Evolutionary conservation across 2,113 vertebrate genomes (phyloP), one percentile per base, ranked within the genome.

Genomic region (Phaetusa simplex): DNA sequence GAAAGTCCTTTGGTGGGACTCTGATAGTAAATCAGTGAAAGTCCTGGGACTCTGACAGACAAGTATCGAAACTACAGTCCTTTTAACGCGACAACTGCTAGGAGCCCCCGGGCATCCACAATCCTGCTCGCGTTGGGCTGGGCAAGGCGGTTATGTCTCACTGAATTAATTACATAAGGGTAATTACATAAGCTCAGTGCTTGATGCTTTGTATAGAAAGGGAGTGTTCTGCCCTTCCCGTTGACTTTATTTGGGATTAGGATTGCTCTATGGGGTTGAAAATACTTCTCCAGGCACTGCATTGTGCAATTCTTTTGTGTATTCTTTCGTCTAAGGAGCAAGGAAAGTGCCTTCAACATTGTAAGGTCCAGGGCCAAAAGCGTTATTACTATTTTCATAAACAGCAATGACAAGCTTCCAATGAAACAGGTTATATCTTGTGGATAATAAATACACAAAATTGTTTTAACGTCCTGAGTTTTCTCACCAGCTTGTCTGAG

Each of bases 281-380:
- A 85, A 85, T 29, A 34, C 11, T 36, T 38, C 24, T 58, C 30
- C 18, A 3, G 14, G 11, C 0, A 2, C 3, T 0, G 0, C 6
- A 82, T n/a, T 82, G 19, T n/a, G 2, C 6, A 62, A 56, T 30
- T 21, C 3, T 69, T 71, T 36, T 40, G 7, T 34, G 27, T 29
- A 6, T 36, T 73, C 15, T 59, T 84, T 62, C 64, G 14, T 30
- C 20, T 34, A 50, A 55, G 34, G 56, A 80, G 43, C 8, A 61
- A 86, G 64, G 14, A 27, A 47, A 38, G 1, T 0, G 1, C 21
- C 13, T 88, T 72, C 22, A 47, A 9, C 10, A 24, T 9, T 65
- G 34, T 43, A 52, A 79, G 11, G 32, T 73, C 76, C 20, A 49
- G 20, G 26, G 21, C 9, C 52, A 78, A 78, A 80, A 79, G 8